Evolutionary conservation across 2,888 invertebrate genomes (phyloP), one percentile per base, ranked within the genome.

Genomic region (Anarsia innoxiella): DNA sequence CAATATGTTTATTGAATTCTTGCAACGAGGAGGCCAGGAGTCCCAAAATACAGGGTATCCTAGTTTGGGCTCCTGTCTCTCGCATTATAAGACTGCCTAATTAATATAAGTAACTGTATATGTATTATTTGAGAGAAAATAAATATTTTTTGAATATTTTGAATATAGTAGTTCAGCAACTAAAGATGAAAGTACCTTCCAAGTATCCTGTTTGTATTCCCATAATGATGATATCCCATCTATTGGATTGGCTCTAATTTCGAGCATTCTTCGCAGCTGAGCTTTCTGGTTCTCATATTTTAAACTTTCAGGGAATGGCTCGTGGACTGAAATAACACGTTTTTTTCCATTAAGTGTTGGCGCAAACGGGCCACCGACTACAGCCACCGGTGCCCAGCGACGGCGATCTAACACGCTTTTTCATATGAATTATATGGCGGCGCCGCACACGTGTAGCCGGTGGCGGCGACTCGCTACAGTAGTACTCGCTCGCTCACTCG

Each of bases 141-240:
- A 5, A 19, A 19, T 19, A 5, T 19, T 19, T 19, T 19, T 5
- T 19, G 3, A 19, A 19, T 3, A 5, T 19, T 8, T 19, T 5
- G 19, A 8, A 3, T 19, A 3, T 19, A 5, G 3, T 5, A 5
- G 3, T 19, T 19, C 8, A 3, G 8, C 19, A 19, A 5, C 19
- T 19, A 5, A 19, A 19, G 8, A 19, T 3, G 8, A 19, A 19
- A 19, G 19, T 19, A 75, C 75, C 72, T 95, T 96, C 96, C 96
- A 97, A 47, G 88, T 80, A 49, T 92, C 90, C 54, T 92, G 91
- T 51, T 94, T 92, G 61, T 95, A 96, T 70, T 95, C 94, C 91
- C 93, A 97, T 41, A 89, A 84, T 5, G 94, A 93, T 0, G 92
- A 74, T 6, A 95, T 56, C n/a, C 97, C 97, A 19, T 88, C 87